Evolutionary conservation across 2,888 invertebrate species (phyloP).

Genomic region (Latheticus oryzae): DNA sequence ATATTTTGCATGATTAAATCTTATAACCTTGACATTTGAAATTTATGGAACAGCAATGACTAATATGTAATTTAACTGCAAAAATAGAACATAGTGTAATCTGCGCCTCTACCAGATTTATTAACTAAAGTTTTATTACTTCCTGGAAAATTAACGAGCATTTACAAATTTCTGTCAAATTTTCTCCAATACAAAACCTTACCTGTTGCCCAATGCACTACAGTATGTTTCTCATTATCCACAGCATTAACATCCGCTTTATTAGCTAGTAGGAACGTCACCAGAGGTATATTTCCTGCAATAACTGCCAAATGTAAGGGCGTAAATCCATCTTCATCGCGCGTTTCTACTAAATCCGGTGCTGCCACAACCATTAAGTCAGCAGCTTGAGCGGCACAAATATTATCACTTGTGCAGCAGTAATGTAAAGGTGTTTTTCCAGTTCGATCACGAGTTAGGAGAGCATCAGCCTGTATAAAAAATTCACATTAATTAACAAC

Average conservation of each 20-base stretch:
- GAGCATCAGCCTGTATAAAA: constrained; percentile 68
- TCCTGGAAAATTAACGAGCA: too few relatives aligned
- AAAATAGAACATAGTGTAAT: constrained; percentile 15
- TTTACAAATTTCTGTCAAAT: too few relatives aligned
- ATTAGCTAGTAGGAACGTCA: constrained; percentile 86
- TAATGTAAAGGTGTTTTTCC: constrained; percentile 93
- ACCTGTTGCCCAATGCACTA: constrained; percentile 99
- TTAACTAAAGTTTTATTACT: neutral
- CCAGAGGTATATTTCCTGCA: constrained; percentile 88
- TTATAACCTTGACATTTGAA: constrained; percentile 33
- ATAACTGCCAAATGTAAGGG: constrained; percentile 96
- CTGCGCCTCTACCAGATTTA: constrained; percentile 18
- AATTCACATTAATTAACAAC: too few relatives aligned
- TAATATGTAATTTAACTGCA: neutral
- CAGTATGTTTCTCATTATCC: constrained; percentile 95
- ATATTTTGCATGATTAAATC: constrained; percentile 11
- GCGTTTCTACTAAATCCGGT: constrained; percentile 84
- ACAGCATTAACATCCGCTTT: constrained; percentile 91
- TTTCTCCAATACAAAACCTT: constrained; percentile 51
- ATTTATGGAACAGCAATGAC: constrained; percentile 9
- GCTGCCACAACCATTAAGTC: constrained; percentile 83
- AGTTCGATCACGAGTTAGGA: constrained; percentile 82
- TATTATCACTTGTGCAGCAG: constrained; percentile 72
- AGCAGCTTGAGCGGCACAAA: constrained; percentile 72
- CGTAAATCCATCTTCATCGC: constrained; percentile 95